Evolutionary conservation across 2,888 invertebrate species (phyloP).

Genomic region (Parelbella ahira): DNA sequence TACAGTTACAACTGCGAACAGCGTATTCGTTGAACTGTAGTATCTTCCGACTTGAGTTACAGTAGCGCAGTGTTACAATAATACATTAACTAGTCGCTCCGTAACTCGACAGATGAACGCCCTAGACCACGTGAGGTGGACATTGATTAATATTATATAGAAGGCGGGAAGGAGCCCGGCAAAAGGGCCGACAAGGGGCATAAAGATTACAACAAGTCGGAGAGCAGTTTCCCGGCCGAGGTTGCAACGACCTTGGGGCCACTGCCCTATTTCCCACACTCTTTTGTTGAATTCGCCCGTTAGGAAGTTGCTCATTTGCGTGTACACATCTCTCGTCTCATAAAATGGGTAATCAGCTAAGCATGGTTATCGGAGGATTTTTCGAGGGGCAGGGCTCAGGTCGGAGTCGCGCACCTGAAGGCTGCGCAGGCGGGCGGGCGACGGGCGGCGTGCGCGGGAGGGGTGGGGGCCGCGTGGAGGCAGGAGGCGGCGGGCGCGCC

Average conservation of each 20-base stretch:
- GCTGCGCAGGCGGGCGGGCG: conserved; percentile 43
- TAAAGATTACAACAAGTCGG: conserved; percentile 38
- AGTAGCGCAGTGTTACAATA: neutral
- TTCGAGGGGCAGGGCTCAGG: conserved; percentile 45
- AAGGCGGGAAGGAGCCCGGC: conserved; percentile 12
- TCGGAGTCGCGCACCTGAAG: conserved; percentile 50
- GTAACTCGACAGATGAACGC: conserved; percentile 18
- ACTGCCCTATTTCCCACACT: conserved; percentile 48
- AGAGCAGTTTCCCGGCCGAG: conserved; percentile 41
- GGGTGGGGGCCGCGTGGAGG: conserved; percentile 36
- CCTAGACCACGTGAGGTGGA: conserved; percentile 17
- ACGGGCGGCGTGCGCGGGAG: conserved; percentile 38
- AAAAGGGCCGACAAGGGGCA: conserved; percentile 47
- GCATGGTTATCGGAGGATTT: conserved; percentile 33
- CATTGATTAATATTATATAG: conserved; percentile 25
- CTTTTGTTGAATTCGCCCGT: conserved; percentile 33
- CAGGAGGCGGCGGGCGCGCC: conserved; percentile 45
- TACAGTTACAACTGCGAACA: no score
- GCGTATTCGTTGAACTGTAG: no score
- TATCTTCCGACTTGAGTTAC: no score
- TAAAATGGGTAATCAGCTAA: conserved; percentile 29
- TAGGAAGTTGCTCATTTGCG: conserved; percentile 26
- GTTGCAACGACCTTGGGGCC: conserved; percentile 61
- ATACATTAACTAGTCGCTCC: conserved; percentile 5
- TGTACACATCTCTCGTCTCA: conserved; percentile 26